Evolutionary conservation across 2,113 vertebrate species (phyloP).

Genomic region (Myxocyprinus asiaticus): DNA sequence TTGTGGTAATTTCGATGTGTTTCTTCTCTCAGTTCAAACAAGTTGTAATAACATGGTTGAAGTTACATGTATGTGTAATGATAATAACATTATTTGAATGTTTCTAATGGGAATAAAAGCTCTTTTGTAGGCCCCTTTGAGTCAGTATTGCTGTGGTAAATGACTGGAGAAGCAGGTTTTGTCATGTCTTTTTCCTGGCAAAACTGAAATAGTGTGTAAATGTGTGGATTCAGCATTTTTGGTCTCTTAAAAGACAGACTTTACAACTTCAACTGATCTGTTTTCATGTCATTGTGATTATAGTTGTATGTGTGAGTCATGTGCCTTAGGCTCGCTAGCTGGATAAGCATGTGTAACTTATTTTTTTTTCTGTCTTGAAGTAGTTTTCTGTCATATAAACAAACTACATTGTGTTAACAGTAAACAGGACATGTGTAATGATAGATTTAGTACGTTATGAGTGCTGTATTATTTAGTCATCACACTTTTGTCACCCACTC

Average conservation of each 20-base stretch:
- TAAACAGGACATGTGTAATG: conserved; percentile 4
- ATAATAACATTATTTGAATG: background rate
- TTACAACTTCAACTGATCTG: background rate
- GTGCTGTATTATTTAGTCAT: background rate
- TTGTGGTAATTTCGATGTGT: background rate
- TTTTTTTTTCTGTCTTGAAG: background rate
- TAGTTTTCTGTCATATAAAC: background rate
- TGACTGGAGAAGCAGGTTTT: conserved; percentile 17
- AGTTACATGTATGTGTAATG: background rate
- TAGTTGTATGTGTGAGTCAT: conserved; percentile 21
- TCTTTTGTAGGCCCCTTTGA: background rate
- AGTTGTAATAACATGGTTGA: no score
- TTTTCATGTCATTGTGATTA: background rate
- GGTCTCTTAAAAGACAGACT: background rate
- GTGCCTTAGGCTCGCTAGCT: background rate
- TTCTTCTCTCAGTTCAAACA: background rate
- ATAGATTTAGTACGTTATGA: background rate
- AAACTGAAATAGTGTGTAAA: background rate
- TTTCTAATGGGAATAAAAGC: background rate
- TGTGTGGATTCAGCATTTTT: conserved; percentile 1
- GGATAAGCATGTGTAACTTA: background rate
- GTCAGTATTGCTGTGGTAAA: background rate
- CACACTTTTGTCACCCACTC: background rate
- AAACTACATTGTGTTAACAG: background rate
- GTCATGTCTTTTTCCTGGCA: background rate